Conservation (phyloP, 1,140 invertebrate species). For the Seison nebaliae region DNA sequence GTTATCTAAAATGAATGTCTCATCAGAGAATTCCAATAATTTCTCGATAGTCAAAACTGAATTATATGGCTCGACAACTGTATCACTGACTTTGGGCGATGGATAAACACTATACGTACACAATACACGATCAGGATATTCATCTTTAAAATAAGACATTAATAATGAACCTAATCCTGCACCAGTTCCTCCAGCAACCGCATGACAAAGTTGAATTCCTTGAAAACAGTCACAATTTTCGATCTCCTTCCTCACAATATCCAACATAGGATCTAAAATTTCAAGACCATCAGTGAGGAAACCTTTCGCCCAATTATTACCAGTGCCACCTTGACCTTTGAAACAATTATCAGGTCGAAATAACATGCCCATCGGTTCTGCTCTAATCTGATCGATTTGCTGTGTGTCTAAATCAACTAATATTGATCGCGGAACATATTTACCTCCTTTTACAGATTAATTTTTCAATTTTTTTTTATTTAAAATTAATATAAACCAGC, state of each 20-base stretch:
- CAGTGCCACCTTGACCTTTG: slow-evolving; percentile 16
- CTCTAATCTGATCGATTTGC: background rate
- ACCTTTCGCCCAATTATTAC: slow-evolving; percentile 30
- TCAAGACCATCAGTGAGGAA: slow-evolving; percentile 13
- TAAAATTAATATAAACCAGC: too few relatives aligned
- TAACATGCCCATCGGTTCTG: background rate
- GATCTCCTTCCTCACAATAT: slow-evolving; percentile 31
- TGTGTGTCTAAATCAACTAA: background rate
- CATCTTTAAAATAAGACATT: slow-evolving; percentile 31
- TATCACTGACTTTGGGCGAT: slow-evolving; percentile 25
- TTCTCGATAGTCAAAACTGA: slow-evolving; percentile 25
- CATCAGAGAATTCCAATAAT: slow-evolving; percentile 25
- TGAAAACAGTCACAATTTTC: slow-evolving; percentile 31
- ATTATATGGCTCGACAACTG: slow-evolving; percentile 31
- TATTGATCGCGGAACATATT: background rate
- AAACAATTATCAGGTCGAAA: slow-evolving; percentile 18
- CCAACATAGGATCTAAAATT: slow-evolving; percentile 20
- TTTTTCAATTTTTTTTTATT: too few relatives aligned
- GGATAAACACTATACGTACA: slow-evolving; percentile 27
- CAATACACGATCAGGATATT: slow-evolving; percentile 33
- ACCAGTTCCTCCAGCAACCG: slow-evolving; percentile 42
- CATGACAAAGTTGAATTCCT: slow-evolving; percentile 19
- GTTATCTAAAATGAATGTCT: slow-evolving; percentile 27
- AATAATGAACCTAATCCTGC: slow-evolving; percentile 37
- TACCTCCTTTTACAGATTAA: background rate